These are phyloP conservation scores for Thyatira batis DNA, from an alignment of 2,888 invertebrate genomes.

Conservation along the genomic window DNA sequence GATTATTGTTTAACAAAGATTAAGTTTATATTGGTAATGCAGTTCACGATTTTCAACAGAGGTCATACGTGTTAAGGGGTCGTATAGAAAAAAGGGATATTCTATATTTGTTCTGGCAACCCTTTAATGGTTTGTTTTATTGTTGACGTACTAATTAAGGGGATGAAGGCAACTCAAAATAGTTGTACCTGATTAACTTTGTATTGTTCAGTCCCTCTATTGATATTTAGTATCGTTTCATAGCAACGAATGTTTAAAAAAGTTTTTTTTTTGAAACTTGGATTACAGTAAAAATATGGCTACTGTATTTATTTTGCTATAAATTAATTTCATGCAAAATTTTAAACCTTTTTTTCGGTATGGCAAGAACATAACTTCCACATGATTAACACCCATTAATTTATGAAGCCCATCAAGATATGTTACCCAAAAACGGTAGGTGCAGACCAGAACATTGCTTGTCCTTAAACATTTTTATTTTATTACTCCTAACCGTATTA, in stretches of 20 bases:
- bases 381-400: neutral
- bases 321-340: too few species aligned
- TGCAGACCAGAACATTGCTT: slow-evolving; percentile 35
- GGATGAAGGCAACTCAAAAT: slow-evolving; percentile 22
- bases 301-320: too few species aligned
- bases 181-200: neutral
- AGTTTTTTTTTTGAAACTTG: too few species aligned
- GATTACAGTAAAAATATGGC: too few species aligned
- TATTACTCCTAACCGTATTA: slow-evolving; percentile 69
- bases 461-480: slow-evolving; percentile 52
- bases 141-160: slow-evolving; percentile 19
- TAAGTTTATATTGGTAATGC: slow-evolving; percentile 26
- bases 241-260: too few species aligned
- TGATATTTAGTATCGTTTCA: too few species aligned
- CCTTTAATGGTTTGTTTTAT: slow-evolving; percentile 34
- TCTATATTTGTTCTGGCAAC: slow-evolving; percentile 40
- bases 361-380: neutral
- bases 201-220: too few species aligned
- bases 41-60: slow-evolving; percentile 36
- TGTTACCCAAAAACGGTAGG: neutral
- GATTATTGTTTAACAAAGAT: slow-evolving; percentile 7
- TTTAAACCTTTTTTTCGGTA: too few species aligned
- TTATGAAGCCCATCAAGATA: neutral
- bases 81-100: slow-evolving; percentile 35
- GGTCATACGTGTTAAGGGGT: slow-evolving; percentile 29